Percentiles rank a stretch among this genome's conserved stretches.
Conservation (phyloP, 2,888 invertebrate genomes). For the Microctonus aethiopoides region DNA sequence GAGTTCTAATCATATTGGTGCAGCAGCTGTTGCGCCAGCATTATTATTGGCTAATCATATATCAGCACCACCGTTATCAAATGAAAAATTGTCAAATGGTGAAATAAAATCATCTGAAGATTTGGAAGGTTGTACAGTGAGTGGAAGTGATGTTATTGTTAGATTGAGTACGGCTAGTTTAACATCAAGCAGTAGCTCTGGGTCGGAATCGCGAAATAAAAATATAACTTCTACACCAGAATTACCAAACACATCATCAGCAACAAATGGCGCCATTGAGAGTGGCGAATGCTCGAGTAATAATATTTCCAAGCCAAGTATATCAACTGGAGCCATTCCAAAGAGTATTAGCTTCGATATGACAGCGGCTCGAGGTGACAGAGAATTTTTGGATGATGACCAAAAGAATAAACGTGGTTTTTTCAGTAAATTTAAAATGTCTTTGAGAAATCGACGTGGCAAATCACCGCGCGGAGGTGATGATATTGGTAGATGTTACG, state of each 20-base stretch:
- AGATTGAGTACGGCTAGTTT: constrained; percentile 71
- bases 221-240: constrained; percentile 49
- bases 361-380: constrained; percentile 84
- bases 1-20: constrained; percentile 51
- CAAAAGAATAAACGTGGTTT: constrained; percentile 74
- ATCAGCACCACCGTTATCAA: constrained; percentile 47
- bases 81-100: constrained; percentile 55
- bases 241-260: constrained; percentile 42
- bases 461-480: constrained; percentile 68
- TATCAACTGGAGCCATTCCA: constrained; percentile 86
- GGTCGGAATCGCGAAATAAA: constrained; percentile 64
- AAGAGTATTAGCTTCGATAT: constrained; percentile 94
- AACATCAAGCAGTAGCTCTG: constrained; percentile 70
- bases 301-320: constrained; percentile 64
- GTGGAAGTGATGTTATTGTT: constrained; percentile 61
- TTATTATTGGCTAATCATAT: constrained; percentile 59
- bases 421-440: constrained; percentile 79
- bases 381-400: constrained; percentile 71
- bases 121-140: constrained; percentile 42
- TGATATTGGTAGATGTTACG: constrained; percentile 62
- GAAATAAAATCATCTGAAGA: constrained; percentile 54
- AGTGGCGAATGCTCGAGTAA: constrained; percentile 43
- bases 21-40: constrained; percentile 56
- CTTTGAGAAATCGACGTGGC: constrained; percentile 74
- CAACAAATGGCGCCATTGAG: constrained; percentile 52